Conservation (phyloP, 1,140 invertebrate species). For the Zophobas atratus region DNA sequence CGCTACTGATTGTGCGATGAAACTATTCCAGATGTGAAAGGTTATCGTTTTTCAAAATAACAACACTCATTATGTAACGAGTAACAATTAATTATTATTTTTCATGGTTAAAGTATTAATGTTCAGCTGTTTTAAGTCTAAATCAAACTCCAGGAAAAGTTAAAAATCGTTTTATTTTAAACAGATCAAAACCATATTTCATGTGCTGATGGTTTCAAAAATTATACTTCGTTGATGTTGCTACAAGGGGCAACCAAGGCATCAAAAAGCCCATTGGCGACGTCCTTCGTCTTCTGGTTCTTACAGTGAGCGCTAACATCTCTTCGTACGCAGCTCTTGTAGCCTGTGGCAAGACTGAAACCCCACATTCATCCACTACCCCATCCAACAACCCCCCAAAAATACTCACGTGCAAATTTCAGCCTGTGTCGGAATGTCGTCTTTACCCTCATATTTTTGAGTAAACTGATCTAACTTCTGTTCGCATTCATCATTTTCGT, state of each 20-base stretch:
- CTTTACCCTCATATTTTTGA: neutral
- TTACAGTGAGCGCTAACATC: neutral
- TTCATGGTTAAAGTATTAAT: no score
- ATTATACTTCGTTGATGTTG: constrained; percentile 5
- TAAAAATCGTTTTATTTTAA: no score
- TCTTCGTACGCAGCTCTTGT: constrained; percentile 4
- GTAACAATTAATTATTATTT: no score
- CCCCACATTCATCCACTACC: neutral
- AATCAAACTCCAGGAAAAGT: no score
- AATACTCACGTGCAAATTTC: constrained; percentile 20
- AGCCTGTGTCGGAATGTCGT: neutral
- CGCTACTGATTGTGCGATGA: no score
- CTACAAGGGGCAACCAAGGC: constrained; percentile 2
- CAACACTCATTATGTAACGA: no score
- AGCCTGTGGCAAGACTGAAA: neutral
- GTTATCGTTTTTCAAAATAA: no score
- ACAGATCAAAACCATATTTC: no score
- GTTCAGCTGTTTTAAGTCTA: no score
- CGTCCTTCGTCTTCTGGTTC: constrained; percentile 10
- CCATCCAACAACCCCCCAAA: no score
- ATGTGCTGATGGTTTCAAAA: neutral
- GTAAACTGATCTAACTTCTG: constrained; percentile 4
- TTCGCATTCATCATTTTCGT: constrained; percentile 14
- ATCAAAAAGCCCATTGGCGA: constrained; percentile 1
- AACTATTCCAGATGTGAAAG: no score